Evolutionary conservation across 2,888 invertebrate genomes (phyloP).

Genomic region (Polydrusus tereticollis): DNA sequence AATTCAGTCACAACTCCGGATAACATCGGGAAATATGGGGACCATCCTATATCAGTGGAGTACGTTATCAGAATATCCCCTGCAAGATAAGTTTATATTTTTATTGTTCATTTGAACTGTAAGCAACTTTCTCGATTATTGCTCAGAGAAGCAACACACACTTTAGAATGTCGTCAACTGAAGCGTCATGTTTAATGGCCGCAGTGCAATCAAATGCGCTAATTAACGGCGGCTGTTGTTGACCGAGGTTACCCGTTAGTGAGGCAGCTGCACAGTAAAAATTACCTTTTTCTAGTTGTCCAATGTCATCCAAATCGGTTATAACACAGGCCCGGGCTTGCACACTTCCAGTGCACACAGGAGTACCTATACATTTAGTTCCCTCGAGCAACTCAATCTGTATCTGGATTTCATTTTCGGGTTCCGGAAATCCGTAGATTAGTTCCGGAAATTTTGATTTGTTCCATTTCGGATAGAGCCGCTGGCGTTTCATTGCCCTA

Average conservation of each 20-base stretch:
- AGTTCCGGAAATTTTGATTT: constrained; percentile 76
- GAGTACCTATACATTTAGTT: constrained; percentile 70
- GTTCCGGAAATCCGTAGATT: constrained; percentile 57
- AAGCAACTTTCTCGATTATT: no score
- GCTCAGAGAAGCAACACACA: no score
- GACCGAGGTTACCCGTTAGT: no score
- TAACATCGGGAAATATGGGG: constrained; percentile 85
- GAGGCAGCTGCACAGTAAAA: no score
- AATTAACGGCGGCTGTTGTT: no score
- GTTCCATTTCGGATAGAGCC: constrained; percentile 73
- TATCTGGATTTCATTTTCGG: constrained; percentile 50
- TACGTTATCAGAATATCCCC: constrained; percentile 84
- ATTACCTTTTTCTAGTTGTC: constrained; percentile 61
- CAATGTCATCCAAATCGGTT: constrained; percentile 74
- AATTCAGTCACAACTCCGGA: constrained; percentile 85
- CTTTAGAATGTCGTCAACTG: no score
- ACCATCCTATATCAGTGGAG: constrained; percentile 88
- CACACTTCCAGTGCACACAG: constrained; percentile 79
- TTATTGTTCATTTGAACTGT: no score
- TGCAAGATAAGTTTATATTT: constrained; percentile 9
- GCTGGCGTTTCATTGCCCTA: constrained; percentile 78
- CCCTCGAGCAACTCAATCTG: constrained; percentile 29
- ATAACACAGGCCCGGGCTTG: constrained; percentile 81
- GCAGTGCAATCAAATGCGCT: no score
- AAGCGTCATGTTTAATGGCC: not conserved